phyloP scores from a whole-genome alignment of 2,113 vertebrate species.

The Motacilla tschutschensis region DNA sequence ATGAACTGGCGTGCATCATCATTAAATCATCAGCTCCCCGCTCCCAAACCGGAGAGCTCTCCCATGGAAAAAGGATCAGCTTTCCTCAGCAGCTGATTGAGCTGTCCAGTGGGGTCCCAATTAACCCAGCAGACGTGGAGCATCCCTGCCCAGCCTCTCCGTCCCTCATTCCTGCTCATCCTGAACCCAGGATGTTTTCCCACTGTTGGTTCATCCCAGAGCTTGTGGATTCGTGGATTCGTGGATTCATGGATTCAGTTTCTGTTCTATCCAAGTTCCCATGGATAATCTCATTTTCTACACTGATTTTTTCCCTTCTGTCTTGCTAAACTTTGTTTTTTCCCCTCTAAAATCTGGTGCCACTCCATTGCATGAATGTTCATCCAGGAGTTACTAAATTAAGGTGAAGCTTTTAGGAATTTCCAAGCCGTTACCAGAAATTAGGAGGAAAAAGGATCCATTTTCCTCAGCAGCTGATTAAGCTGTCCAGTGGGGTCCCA shows the following conservation, averaged over 20 bases:
- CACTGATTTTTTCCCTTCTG: background rate
- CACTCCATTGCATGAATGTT: rapidly evolving
- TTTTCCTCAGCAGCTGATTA: no score
- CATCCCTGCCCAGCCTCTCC: background rate
- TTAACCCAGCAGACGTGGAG: background rate
- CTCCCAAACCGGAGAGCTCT: slow-evolving; percentile 78
- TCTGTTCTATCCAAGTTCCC: no score
- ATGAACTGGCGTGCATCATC: slow-evolving; percentile 88
- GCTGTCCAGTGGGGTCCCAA: background rate
- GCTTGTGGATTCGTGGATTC: no score
- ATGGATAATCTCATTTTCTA: background rate
- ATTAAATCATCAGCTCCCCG: slow-evolving; percentile 92
- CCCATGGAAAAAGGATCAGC: slow-evolving; percentile 66
- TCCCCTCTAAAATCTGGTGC: background rate
- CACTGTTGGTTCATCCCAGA: no score
- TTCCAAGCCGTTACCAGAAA: background rate
- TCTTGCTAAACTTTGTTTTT: rapidly evolving
- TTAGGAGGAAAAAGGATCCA: no score
- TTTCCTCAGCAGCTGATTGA: background rate
- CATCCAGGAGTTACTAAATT: background rate
- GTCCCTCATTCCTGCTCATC: background rate
- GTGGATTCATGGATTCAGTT: no score
- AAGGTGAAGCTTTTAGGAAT: background rate
- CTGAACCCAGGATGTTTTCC: background rate
- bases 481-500: no score